Conservation (phyloP, 2,113 vertebrate genomes). For the Nannobrachium achirus region DNA sequence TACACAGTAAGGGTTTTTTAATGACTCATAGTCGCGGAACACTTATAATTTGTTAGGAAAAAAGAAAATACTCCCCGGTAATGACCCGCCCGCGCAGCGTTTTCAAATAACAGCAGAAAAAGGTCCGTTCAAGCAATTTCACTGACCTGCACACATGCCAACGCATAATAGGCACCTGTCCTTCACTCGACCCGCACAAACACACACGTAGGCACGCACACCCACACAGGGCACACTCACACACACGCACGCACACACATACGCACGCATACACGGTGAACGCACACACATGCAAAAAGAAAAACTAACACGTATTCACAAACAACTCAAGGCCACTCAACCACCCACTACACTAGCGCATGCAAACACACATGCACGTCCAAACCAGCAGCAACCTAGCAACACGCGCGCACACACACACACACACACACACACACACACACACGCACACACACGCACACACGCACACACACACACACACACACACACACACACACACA, state of each 20-base stretch:
- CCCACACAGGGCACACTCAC: not conserved
- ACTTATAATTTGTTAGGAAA: slow-evolving; percentile 51
- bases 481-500: not conserved
- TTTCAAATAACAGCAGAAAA: slow-evolving; percentile 11
- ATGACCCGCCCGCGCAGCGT: slow-evolving; percentile 41
- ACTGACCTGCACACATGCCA: slow-evolving; percentile 54
- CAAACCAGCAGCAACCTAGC: too few relatives aligned
- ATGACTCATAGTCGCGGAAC: slow-evolving; percentile 51
- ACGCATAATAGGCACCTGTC: slow-evolving; percentile 65
- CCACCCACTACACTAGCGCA: slow-evolving; percentile 6
- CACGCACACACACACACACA: slow-evolving; percentile 21
- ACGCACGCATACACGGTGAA: slow-evolving; percentile 9
- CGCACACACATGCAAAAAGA: not conserved
- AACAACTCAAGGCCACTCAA: not conserved
- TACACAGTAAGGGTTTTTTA: slow-evolving; percentile 61
- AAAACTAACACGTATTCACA: not conserved
- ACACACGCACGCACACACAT: not conserved
- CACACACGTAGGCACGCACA: slow-evolving; percentile 7
- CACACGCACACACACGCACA: slow-evolving; percentile 1
- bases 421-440: slow-evolving; percentile 5
- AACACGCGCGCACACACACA: slow-evolving; percentile 13
- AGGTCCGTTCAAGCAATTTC: slow-evolving; percentile 54
- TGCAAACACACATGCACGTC: not conserved
- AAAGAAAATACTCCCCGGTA: slow-evolving; percentile 52
- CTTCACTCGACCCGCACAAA: slow-evolving; percentile 60